Evolutionary conservation across 1,140 invertebrate genomes (phyloP).

Genomic region (Achatina immaculata): DNA sequence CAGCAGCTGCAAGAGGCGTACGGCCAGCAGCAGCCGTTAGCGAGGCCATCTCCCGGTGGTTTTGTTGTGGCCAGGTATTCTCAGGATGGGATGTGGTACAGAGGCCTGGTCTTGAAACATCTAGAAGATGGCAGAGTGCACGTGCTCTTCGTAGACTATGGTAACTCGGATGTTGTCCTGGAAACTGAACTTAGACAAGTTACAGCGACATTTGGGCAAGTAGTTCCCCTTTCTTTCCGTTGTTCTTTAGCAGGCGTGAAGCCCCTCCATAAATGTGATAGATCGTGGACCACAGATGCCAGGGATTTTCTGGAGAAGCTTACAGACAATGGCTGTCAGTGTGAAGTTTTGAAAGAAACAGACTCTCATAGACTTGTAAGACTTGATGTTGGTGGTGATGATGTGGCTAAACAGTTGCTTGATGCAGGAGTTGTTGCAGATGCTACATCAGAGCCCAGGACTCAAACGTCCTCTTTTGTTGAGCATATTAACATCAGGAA

Average conservation of each 20-base stretch:
- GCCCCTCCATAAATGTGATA: slow-evolving; percentile 51
- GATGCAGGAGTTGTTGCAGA: slow-evolving; percentile 49
- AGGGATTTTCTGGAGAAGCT: slow-evolving; percentile 59
- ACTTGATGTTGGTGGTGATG: slow-evolving; percentile 41
- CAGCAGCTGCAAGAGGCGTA: slow-evolving; percentile 67
- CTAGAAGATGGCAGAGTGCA: slow-evolving; percentile 74
- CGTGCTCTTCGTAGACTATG: slow-evolving; percentile 83
- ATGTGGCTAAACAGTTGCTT: slow-evolving; percentile 54
- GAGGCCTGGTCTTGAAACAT: slow-evolving; percentile 79
- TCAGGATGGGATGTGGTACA: slow-evolving; percentile 82
- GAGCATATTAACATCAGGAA: background rate
- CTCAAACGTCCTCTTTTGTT: background rate
- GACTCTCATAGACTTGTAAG: slow-evolving; percentile 46
- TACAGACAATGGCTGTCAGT: slow-evolving; percentile 52
- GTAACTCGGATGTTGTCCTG: slow-evolving; percentile 65
- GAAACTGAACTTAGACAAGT: slow-evolving; percentile 43
- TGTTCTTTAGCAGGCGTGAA: slow-evolving; percentile 55
- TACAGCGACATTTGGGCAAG: slow-evolving; percentile 41
- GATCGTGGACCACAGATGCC: slow-evolving; percentile 56
- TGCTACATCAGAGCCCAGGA: slow-evolving; percentile 19
- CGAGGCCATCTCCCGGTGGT: slow-evolving; percentile 51
- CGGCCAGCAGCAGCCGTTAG: slow-evolving; percentile 29
- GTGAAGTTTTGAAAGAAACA: slow-evolving; percentile 44
- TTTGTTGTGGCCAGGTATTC: slow-evolving; percentile 81
- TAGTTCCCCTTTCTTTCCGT: slow-evolving; percentile 48